Percentiles rank a stretch among this genome's conserved stretches.
These are phyloP conservation scores for Indicator indicator DNA, from an alignment of 2,113 vertebrate genomes.

Conservation along the genomic window DNA sequence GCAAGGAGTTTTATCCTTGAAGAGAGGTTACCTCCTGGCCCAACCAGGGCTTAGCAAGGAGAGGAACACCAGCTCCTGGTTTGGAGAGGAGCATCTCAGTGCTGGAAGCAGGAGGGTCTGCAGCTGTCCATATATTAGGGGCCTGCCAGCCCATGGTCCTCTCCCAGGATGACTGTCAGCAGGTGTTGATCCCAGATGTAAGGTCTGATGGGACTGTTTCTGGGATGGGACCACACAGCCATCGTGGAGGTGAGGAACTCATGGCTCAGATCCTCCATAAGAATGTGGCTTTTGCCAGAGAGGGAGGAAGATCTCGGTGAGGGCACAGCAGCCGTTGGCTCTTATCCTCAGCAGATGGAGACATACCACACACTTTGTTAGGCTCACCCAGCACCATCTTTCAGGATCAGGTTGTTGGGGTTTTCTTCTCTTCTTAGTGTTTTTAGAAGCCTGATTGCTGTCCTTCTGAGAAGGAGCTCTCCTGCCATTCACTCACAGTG, in stretches of 20 bases:
- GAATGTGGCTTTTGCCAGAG: background rate
- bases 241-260: rapidly evolving
- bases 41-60: background rate
- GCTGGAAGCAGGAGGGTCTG: background rate
- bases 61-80: background rate
- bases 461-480: background rate
- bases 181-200: background rate
- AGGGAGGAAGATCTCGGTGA: background rate
- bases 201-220: background rate
- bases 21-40: background rate
- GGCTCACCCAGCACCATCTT: background rate
- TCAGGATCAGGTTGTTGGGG: background rate
- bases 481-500: rapidly evolving
- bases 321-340: background rate
- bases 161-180: rapidly evolving
- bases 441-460: background rate
- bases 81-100: background rate
- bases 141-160: background rate
- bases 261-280: background rate
- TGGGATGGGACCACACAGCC: background rate
- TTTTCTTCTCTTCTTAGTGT: background rate
- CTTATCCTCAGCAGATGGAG: slow-evolving; percentile 52
- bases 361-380: slow-evolving; percentile 28
- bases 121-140: rapidly evolving
- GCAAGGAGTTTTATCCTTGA: slow-evolving; percentile 15